Percentiles rank a stretch among this genome's conserved stretches.
Conservation (phyloP, 2,113 vertebrate genomes). For the Boulengeromyrus knoepffleri region DNA sequence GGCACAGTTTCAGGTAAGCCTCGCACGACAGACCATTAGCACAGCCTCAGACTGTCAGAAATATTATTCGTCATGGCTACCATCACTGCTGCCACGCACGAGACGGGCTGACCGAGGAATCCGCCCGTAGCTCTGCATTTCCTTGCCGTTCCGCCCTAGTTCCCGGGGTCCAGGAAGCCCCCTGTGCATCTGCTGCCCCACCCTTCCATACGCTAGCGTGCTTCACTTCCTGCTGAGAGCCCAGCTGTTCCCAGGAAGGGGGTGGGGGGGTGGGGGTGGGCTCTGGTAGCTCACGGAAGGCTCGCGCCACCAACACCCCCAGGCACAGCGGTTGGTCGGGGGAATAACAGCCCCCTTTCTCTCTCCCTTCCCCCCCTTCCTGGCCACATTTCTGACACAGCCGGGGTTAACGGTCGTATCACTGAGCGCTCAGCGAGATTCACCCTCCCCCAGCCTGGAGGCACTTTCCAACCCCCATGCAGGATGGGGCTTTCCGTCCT, state of each 20-base stretch:
- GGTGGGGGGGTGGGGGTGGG: not conserved
- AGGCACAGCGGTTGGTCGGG: not conserved
- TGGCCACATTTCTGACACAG: not conserved
- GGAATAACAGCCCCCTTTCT: not conserved
- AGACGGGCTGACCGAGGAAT: not conserved
- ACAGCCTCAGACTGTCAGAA: not conserved
- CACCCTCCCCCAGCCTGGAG: not conserved
- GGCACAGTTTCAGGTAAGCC: not conserved
- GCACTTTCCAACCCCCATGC: not conserved
- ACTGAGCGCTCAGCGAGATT: not conserved
- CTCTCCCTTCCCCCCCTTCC: not conserved
- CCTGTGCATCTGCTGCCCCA: slow-evolving; percentile 5
- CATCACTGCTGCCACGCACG: not conserved
- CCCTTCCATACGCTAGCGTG: not conserved
- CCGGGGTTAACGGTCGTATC: not conserved
- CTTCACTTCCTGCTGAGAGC: not conserved
- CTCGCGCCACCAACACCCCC: not conserved
- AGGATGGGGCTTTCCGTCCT: not conserved
- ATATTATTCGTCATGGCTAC: not conserved
- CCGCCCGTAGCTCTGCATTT: not conserved
- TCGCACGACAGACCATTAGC: not conserved
- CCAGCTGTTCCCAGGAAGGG: not conserved
- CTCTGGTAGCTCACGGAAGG: not conserved
- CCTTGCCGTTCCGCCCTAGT: not conserved
- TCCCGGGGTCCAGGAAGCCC: not conserved